phyloP scores from a whole-genome alignment of 2,113 vertebrate species.

The Lanius collurio region DNA sequence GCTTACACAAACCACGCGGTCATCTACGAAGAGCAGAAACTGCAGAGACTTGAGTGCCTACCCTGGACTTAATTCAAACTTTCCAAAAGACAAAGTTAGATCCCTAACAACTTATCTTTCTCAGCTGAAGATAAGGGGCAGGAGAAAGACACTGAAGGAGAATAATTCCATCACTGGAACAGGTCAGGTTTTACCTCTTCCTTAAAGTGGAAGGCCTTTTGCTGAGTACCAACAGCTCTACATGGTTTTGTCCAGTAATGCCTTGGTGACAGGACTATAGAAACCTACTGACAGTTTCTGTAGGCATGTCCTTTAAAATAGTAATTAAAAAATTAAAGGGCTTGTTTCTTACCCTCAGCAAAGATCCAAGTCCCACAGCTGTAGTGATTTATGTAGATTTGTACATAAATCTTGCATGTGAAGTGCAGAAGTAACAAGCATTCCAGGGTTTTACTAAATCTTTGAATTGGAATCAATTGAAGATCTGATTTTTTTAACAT shows the following conservation, averaged over 20 bases:
- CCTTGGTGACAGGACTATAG: background rate
- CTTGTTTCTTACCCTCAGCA: background rate
- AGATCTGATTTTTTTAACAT: background rate
- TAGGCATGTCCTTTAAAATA: background rate
- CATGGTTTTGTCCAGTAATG: background rate
- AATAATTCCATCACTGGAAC: background rate
- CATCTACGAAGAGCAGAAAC: slow-evolving; percentile 15
- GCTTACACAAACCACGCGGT: background rate
- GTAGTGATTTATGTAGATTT: background rate
- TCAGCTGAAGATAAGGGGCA: background rate
- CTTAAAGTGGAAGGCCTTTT: background rate
- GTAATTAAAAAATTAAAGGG: background rate
- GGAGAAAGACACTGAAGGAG: background rate
- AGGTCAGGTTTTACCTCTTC: background rate
- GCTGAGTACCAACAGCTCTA: background rate
- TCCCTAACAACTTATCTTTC: slow-evolving; percentile 16
- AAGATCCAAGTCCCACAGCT: slow-evolving; percentile 5
- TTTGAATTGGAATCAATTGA: background rate
- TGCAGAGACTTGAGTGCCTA: background rate
- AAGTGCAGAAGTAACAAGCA: background rate
- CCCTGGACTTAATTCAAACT: background rate
- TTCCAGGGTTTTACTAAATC: background rate
- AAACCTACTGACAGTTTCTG: background rate
- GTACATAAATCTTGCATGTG: slow-evolving; percentile 36
- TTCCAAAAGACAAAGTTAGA: background rate